Conservation (phyloP, 2,888 invertebrate genomes). For the Cepaea hortensis region DNA sequence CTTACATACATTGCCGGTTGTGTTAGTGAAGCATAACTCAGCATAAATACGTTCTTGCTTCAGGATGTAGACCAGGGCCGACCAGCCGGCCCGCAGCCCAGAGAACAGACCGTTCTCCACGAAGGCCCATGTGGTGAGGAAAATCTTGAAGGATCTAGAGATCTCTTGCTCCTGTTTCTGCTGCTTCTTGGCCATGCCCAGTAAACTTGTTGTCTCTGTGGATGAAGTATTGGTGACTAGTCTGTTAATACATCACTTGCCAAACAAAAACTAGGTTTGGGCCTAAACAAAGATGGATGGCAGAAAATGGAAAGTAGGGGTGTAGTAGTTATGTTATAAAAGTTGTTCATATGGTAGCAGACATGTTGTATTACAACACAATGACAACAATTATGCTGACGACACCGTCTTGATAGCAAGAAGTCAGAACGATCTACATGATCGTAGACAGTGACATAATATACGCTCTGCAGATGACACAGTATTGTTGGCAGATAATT, state of each 20-base stretch:
- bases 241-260: background rate
- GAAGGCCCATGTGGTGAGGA: conserved; percentile 38
- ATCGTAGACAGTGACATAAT: no score
- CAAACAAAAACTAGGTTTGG: no score
- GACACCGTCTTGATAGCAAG: no score
- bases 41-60: conserved; percentile 35
- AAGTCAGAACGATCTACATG: no score
- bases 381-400: no score
- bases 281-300: no score
- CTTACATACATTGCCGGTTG: background rate
- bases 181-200: background rate
- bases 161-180: background rate
- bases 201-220: background rate
- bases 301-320: no score
- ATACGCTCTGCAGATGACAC: no score
- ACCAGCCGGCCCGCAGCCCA: conserved; percentile 43
- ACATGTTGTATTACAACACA: no score
- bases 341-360: no score
- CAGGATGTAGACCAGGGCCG: conserved; percentile 36
- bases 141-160: conserved; percentile 23
- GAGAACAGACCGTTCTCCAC: conserved; percentile 39
- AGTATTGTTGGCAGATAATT: no score
- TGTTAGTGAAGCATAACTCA: background rate
- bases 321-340: no score
- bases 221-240: background rate